Base-by-base conservation (phyloP, 1,140 invertebrate species). In the Nebria ingens region DNA sequence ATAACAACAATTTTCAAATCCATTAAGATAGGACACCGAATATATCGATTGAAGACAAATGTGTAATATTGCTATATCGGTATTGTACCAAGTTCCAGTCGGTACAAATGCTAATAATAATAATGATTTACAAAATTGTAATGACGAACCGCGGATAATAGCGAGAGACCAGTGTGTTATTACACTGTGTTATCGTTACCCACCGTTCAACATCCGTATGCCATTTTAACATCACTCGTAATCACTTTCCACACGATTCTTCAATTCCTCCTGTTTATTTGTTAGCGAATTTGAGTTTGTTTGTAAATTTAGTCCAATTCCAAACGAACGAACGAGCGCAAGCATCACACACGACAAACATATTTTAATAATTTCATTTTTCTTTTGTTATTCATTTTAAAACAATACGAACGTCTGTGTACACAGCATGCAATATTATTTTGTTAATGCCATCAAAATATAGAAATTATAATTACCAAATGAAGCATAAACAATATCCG, bases 191-290 rank as follows among this genome's bases (percentile, higher is more conserved):
- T 11, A 9, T 45, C 17, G 9, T 34, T 34, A n/a, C 25, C 25
- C n/a, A 17, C 6, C 40, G 17, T 13, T 12, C 2, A 21, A 21
- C 20, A 52, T 1, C 21, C 20, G 13, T 19, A n/a, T 51, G 21
- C 53, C 38, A 54, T 42, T 34, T 42, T 51, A 21, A 20, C 53
- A 54, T 65, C 60, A 69, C 49, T 66, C 54, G 61, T 70, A 70
- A 65, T 70, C 68, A 59, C 55, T 61, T 45, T 70, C 68, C 55
- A 70, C 68, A 56, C 67, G 68, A 51, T 65, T 63, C 65, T 65
- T 68, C 62, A 70, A 65, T 45, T 70, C 65, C 65, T 70, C 65
- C 68, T 70, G 58, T 15, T 12, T n/a, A n/a, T n/a, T n/a, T n/a
- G n/a, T n/a, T n/a, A n/a, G n/a, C n/a, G n/a, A n/a, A n/a, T n/a